A percentile compares a stretch with the other conserved stretches of the same genome.
Evolutionary conservation across 1,140 invertebrate genomes (phyloP).

Genomic region (Mamestra configurata): DNA sequence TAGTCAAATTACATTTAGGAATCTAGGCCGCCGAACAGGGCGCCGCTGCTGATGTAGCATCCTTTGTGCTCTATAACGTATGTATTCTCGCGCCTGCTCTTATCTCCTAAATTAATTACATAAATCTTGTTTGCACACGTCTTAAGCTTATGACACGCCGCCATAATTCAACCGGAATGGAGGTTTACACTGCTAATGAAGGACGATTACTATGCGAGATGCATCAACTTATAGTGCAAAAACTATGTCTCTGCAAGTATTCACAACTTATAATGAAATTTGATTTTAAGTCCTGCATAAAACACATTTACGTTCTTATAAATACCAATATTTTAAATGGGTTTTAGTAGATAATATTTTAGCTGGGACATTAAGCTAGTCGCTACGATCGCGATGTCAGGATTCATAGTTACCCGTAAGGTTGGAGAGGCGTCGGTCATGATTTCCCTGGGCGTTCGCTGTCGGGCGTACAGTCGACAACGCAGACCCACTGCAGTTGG

Average conservation of each 20-base stretch:
- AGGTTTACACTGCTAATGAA: slow-evolving; percentile 84
- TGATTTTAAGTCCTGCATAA: too few species aligned
- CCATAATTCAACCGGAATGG: slow-evolving; percentile 82
- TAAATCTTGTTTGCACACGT: slow-evolving; percentile 88
- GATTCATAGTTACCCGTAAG: slow-evolving; percentile 56
- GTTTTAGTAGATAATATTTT: slow-evolving; percentile 5
- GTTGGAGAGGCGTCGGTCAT: slow-evolving; percentile 62
- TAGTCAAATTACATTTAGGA: slow-evolving; percentile 16
- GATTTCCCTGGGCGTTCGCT: slow-evolving; percentile 81
- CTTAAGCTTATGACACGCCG: slow-evolving; percentile 84
- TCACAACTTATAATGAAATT: background rate
- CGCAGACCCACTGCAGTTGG: slow-evolving; percentile 52
- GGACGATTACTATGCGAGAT: slow-evolving; percentile 66
- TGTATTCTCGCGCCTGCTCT: slow-evolving; percentile 79
- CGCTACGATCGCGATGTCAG: slow-evolving; percentile 44
- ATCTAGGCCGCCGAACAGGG: slow-evolving; percentile 8
- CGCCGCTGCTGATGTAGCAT: slow-evolving; percentile 49
- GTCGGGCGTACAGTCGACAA: slow-evolving; percentile 64
- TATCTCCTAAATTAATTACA: slow-evolving; percentile 88
- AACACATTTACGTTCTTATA: too few species aligned
- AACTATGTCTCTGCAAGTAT: background rate
- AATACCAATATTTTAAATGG: background rate
- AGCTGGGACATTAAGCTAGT: slow-evolving; percentile 30
- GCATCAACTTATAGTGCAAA: slow-evolving; percentile 17
- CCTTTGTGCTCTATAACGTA: slow-evolving; percentile 80